Evolutionary conservation across 2,797 vertebrate genomes (phyloP).

Genomic region (Nyctalus aviator): DNA sequence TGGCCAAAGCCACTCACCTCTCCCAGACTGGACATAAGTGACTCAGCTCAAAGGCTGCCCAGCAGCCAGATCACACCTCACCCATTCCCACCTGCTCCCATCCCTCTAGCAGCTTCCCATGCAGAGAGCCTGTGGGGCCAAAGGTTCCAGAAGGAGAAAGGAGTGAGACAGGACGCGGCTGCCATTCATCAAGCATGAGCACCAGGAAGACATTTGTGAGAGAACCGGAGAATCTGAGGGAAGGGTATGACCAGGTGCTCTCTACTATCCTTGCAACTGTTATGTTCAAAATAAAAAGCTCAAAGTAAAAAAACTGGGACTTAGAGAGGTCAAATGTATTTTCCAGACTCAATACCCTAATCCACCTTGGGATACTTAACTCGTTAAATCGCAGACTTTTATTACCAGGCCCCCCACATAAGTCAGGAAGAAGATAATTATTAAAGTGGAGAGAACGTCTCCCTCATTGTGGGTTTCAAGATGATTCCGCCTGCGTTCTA

Average conservation of each 20-base stretch:
- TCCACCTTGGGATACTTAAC: background rate
- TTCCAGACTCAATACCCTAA: background rate
- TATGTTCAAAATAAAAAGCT: background rate
- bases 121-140: background rate
- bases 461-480: background rate
- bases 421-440: background rate
- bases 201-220: background rate
- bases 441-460: background rate
- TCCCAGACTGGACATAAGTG: background rate
- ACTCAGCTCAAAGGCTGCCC: conserved; percentile 21
- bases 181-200: background rate
- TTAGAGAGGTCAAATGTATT: background rate
- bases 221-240: background rate
- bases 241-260: background rate
- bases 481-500: background rate
- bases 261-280: background rate
- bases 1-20: background rate
- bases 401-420: background rate
- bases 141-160: background rate
- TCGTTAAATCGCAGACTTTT: too few species aligned
- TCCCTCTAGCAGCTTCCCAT: background rate
- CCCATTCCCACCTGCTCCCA: background rate
- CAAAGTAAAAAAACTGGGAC: background rate
- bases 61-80: background rate
- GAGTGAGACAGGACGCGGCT: background rate